Percentiles rank a stretch among this genome's conserved stretches.
Conservation (phyloP, 2,888 invertebrate species). For the Macaria notata region DNA sequence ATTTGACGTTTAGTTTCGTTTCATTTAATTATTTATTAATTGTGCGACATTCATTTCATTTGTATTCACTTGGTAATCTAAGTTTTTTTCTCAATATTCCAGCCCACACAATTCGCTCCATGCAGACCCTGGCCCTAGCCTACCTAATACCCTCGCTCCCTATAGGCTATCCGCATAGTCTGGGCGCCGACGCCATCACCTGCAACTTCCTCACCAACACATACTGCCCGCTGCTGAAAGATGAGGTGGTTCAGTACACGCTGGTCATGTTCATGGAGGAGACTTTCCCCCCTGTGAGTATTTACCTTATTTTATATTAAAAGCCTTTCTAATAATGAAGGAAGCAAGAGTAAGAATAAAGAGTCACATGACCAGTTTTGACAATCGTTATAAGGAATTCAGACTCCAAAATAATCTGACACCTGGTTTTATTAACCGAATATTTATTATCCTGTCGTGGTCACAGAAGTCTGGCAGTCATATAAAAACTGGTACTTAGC, state of each 20-base stretch:
- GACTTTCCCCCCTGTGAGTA: conserved; percentile 46
- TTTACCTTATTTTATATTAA: not conserved
- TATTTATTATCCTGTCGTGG: no score
- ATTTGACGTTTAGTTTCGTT: no score
- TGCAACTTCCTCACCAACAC: conserved; percentile 52
- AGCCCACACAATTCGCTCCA: not conserved
- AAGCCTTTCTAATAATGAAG: not conserved
- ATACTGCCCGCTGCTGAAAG: conserved; percentile 46
- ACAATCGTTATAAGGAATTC: no score
- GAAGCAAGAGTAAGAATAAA: no score
- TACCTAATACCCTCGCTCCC: conserved; percentile 29
- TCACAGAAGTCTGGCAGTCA: no score
- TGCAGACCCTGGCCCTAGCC: conserved; percentile 39
- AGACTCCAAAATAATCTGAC: no score
- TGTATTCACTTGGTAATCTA: not conserved
- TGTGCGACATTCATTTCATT: no score
- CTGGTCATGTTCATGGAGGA: conserved; percentile 45
- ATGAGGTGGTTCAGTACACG: conserved; percentile 42
- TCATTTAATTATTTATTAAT: not conserved
- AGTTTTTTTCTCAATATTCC: not conserved
- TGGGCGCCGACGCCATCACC: conserved; percentile 39
- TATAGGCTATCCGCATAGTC: conserved; percentile 36
- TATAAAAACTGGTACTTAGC: no score
- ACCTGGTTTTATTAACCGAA: no score
- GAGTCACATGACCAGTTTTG: no score